Base-by-base conservation (phyloP, 2,113 vertebrate genomes). In the Nyctereutes procyonoides region DNA sequence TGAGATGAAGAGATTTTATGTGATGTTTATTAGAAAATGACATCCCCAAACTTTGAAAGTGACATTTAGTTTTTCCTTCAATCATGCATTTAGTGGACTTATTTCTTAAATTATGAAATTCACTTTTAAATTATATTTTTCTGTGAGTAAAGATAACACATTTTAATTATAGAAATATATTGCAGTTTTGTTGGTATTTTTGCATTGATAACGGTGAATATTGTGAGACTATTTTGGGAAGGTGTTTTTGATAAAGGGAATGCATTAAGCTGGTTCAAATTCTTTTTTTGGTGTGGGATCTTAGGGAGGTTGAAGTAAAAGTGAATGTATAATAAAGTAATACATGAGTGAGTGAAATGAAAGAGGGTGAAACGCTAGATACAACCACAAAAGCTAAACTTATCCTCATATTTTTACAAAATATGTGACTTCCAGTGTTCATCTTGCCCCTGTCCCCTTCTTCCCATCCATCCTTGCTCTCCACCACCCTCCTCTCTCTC, bases 131-230 rank as follows among this genome's bases (percentile, higher is more conserved):
- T 80, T 80, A 65, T 62, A 92, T 62, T 2, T 20, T 88, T 87
- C 14, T 93, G 2, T 69, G 73, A 86, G 9, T 69, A 79, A 71
- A 35, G 13, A 48, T 38, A 55, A 43, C 7, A 63, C 12, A 28
- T 77, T 96, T 93, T 65, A 95, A 83, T 48, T 12, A 26, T 77
- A 90, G 95, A 71, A 74, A 73, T 83, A 11, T 26, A 16, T 86
- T 30, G 56, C 71, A 76, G 28, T 51, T 80, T 73, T 55, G 32
- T 73, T 55, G 32, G 15, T 74, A 14, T 13, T 92, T n/a, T n/a
- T n/a, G n/a, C n/a, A 43, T 16, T 67, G 71, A 67, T 88, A 62
- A 88, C 73, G 32, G 17, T 63, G 32, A 35, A 65, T 60, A 62
- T 80, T 76, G 10, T 74, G 82, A 91, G 38, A 62, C 5, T 17